Percentiles rank a stretch among this genome's conserved stretches.
Conservation (phyloP, 2,113 vertebrate genomes). For the Barbus barbus region DNA sequence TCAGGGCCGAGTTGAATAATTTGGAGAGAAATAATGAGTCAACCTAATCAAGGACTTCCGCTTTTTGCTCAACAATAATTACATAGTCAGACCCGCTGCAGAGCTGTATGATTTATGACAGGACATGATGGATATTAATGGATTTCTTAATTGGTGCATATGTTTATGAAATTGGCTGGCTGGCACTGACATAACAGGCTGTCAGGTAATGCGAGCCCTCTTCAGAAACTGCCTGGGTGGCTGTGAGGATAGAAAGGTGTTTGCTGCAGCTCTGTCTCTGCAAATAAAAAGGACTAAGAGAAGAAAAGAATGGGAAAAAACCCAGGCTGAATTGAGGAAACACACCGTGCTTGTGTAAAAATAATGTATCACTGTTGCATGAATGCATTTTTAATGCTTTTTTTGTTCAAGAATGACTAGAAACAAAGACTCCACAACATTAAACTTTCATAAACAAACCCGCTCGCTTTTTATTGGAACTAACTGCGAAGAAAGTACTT, state of each 20-base stretch:
- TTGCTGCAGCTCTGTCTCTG: slow-evolving; percentile 14
- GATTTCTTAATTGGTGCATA: slow-evolving; percentile 77
- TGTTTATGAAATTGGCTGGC: slow-evolving; percentile 74
- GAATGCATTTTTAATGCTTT: slow-evolving; percentile 42
- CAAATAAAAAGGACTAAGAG: slow-evolving; percentile 11
- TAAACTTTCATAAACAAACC: slow-evolving; percentile 48
- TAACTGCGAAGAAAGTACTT: slow-evolving; percentile 38
- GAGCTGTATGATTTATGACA: slow-evolving; percentile 76
- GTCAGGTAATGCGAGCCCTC: slow-evolving; percentile 60
- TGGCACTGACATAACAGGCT: slow-evolving; percentile 60
- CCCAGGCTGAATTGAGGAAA: slow-evolving; percentile 26
- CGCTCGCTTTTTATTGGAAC: slow-evolving; percentile 25
- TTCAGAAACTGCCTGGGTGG: slow-evolving; percentile 41
- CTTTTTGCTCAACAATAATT: slow-evolving; percentile 76
- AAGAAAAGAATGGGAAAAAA: not conserved
- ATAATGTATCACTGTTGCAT: slow-evolving; percentile 33
- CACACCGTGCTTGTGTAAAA: slow-evolving; percentile 32
- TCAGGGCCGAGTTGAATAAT: slow-evolving; percentile 73
- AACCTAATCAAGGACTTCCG: slow-evolving; percentile 76
- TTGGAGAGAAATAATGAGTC: slow-evolving; percentile 72
- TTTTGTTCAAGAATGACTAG: slow-evolving; percentile 17
- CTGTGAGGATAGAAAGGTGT: not conserved
- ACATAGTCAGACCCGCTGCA: slow-evolving; percentile 68
- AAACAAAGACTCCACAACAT: slow-evolving; percentile 30
- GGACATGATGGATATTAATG: slow-evolving; percentile 79